Evolutionary conservation across 2,113 vertebrate species (phyloP).

Genomic region (Peucedramus taeniatus): DNA sequence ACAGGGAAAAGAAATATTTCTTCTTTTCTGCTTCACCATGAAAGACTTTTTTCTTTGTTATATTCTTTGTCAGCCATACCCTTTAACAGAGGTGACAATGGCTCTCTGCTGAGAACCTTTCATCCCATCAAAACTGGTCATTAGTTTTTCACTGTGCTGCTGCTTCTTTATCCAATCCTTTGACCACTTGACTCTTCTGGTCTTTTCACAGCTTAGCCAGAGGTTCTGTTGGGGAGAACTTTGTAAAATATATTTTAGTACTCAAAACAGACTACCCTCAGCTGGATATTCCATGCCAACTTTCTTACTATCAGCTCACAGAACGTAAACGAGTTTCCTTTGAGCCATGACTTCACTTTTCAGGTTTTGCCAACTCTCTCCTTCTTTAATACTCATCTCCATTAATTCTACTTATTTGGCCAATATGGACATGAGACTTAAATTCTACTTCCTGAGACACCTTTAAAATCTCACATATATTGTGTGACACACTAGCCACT

Average conservation of each 20-base stretch:
- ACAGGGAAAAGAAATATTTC: not conserved
- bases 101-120: not conserved
- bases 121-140: not conserved
- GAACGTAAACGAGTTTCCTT: not conserved
- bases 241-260: not conserved
- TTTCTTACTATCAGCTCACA: not conserved
- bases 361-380: not conserved
- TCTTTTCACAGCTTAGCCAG: not conserved
- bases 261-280: not conserved
- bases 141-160: not conserved
- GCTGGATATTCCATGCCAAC: not conserved
- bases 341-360: not conserved
- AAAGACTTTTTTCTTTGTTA: too few relatives aligned
- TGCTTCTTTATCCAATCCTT: not conserved
- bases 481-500: not conserved
- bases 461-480: not conserved
- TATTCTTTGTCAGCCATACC: not conserved
- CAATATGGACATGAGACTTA: not conserved
- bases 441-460: not conserved
- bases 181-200: not conserved
- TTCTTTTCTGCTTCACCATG: not conserved
- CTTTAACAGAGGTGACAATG: not conserved
- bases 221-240: not conserved
- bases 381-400: not conserved
- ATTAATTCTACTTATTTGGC: not conserved